phyloP scores from a whole-genome alignment of 2,888 invertebrate genomes.

The Polydrusus tereticollis region DNA sequence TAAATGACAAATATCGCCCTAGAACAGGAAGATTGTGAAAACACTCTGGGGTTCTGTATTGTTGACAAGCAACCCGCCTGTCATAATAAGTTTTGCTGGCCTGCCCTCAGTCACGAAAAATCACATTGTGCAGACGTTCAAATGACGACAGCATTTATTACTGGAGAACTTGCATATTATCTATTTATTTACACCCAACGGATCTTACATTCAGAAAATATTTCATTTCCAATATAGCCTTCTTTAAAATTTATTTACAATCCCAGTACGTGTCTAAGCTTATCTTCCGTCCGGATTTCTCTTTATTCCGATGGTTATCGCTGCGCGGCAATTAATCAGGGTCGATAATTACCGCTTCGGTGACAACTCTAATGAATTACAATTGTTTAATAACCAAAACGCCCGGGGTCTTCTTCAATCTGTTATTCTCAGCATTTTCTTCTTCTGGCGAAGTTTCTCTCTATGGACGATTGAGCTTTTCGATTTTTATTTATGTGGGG shows the following conservation, averaged over 20 bases:
- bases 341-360: conserved; percentile 45
- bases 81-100: too few species aligned
- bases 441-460: conserved; percentile 19
- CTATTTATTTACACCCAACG: too few species aligned
- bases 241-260: neutral
- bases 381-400: conserved; percentile 58
- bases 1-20: too few species aligned
- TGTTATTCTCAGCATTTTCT: conserved; percentile 39
- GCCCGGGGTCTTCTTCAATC: conserved; percentile 44
- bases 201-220: too few species aligned
- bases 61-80: too few species aligned
- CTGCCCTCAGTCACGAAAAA: too few species aligned
- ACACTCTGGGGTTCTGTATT: too few species aligned
- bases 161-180: too few species aligned
- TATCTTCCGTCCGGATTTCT: conserved; percentile 43
- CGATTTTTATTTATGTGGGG: conserved; percentile 20
- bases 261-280: conserved; percentile 22
- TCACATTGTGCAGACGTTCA: too few species aligned
- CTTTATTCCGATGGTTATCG: conserved; percentile 36
- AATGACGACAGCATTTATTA: too few species aligned
- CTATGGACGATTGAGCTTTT: conserved; percentile 36
- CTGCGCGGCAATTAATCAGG: conserved; percentile 41
- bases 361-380: conserved; percentile 63
- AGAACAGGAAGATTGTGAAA: too few species aligned
- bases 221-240: too few species aligned